A percentile compares a stretch with the other conserved stretches of the same genome.
phyloP scores from a whole-genome alignment of 1,140 invertebrate genomes.

The Atta texana region DNA sequence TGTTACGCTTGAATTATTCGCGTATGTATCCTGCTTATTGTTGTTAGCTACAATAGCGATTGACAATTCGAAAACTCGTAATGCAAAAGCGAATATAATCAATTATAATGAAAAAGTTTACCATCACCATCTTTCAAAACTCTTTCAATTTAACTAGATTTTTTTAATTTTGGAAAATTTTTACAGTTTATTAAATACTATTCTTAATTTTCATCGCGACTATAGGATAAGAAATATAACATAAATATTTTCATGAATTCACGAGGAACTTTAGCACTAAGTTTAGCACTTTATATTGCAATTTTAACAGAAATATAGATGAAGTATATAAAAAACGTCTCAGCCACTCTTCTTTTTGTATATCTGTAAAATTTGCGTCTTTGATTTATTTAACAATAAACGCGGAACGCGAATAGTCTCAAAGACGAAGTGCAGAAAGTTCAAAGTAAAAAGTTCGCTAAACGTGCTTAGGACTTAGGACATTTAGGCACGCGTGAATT shows the following conservation, averaged over 20 bases:
- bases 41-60: slow-evolving; percentile 24
- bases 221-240: not conserved
- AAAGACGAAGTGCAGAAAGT: not conserved
- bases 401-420: not conserved
- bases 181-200: not conserved
- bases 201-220: no score
- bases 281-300: not conserved
- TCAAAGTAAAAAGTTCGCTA: not conserved
- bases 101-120: not conserved
- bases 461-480: not conserved
- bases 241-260: not conserved
- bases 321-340: not conserved
- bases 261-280: not conserved
- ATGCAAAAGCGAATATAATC: not conserved
- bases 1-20: slow-evolving; percentile 70
- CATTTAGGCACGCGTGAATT: not conserved
- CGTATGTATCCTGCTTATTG: slow-evolving; percentile 62
- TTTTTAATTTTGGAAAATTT: not conserved
- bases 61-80: not conserved
- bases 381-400: slow-evolving; percentile 16
- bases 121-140: not conserved
- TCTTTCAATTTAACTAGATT: not conserved
- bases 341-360: not conserved
- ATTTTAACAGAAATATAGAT: not conserved
- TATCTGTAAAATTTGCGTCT: not conserved